These are phyloP conservation scores for Hippopotamyrus pictus DNA, from an alignment of 2,797 vertebrate genomes.

Conservation along the genomic window DNA sequence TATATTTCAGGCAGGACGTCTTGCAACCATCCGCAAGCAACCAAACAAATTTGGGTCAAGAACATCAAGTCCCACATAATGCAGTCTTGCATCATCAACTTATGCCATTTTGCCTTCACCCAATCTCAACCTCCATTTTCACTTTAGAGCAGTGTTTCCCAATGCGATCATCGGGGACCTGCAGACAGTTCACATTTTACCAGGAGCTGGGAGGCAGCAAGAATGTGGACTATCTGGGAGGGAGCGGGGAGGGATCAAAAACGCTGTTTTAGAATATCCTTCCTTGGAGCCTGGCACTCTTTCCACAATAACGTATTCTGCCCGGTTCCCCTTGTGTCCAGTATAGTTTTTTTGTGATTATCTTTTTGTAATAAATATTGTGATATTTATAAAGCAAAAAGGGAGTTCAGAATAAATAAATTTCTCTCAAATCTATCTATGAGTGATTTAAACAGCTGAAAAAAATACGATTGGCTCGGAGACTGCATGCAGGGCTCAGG, in stretches of 20 bases:
- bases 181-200: not conserved
- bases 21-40: not conserved
- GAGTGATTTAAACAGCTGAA: not conserved
- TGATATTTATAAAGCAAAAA: not conserved
- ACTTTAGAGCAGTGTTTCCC: not conserved
- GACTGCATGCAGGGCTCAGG: not conserved
- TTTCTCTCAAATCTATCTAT: not conserved
- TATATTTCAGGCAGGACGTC: not conserved
- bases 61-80: not conserved
- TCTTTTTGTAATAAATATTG: not conserved
- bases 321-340: not conserved
- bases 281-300: too few relatives aligned
- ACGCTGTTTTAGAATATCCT: not conserved
- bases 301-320: not conserved
- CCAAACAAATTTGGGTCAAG: not conserved
- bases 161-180: not conserved
- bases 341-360: not conserved
- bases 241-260: not conserved
- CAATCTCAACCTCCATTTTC: not conserved
- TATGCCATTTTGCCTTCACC: not conserved
- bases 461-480: not conserved
- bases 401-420: not conserved
- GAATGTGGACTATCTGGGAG: not conserved
- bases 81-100: not conserved
- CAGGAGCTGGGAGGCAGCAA: not conserved